phyloP scores from a whole-genome alignment of 2,888 invertebrate species.

The Idaea biselata region DNA sequence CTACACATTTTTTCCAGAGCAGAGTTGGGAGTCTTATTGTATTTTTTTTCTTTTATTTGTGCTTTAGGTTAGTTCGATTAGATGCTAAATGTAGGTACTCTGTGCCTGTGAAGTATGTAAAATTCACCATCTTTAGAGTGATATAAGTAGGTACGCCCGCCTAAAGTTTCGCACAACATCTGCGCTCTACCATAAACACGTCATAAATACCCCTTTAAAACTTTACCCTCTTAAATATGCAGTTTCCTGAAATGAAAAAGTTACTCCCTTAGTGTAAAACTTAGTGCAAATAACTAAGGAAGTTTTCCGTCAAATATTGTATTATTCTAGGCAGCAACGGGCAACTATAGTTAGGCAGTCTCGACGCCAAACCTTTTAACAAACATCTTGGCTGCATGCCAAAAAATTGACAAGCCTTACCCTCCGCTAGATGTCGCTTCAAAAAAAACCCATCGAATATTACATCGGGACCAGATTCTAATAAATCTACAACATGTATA shows the following conservation, averaged over 20 bases:
- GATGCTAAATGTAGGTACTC: no score
- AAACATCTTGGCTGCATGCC: constrained; percentile 63
- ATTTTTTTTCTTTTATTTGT: no score
- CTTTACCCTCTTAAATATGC: neutral
- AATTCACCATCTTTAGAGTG: constrained; percentile 9
- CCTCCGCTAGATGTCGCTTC: constrained; percentile 56
- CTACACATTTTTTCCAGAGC: no score
- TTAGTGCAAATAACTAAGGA: constrained; percentile 35
- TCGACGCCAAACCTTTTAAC: constrained; percentile 62
- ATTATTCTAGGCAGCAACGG: constrained; percentile 38
- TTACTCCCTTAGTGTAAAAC: constrained; percentile 23
- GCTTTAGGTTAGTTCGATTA: no score
- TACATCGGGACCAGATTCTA: constrained; percentile 35
- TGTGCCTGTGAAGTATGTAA: no score
- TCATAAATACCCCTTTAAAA: neutral
- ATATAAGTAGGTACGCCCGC: neutral
- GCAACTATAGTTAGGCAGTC: constrained; percentile 39
- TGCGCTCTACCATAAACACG: neutral
- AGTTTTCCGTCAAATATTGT: constrained; percentile 30
- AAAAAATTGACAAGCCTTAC: constrained; percentile 47
- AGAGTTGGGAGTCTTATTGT: no score
- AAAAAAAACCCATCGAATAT: constrained; percentile 42
- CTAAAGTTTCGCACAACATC: neutral
- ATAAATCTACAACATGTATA: constrained; percentile 49
- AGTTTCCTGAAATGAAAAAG: neutral